phyloP scores from a whole-genome alignment of 2,797 vertebrate species.

The Astyanax mexicanus region DNA sequence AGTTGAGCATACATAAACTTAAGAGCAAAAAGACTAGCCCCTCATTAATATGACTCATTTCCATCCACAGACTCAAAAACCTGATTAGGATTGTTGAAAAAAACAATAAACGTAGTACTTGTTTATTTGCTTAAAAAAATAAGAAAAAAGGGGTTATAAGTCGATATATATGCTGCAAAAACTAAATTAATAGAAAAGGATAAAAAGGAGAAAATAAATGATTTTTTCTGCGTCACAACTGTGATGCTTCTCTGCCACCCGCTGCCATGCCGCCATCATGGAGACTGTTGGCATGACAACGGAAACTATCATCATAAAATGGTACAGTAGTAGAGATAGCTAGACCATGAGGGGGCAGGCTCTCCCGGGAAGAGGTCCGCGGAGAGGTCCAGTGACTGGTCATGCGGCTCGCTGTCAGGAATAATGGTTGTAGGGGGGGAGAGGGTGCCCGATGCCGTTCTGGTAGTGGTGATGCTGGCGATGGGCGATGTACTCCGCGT shows the following conservation, averaged over 20 bases:
- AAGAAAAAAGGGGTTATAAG: slow-evolving; percentile 63
- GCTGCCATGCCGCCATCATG: slow-evolving; percentile 90
- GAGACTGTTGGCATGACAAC: slow-evolving; percentile 89
- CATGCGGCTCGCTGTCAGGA: slow-evolving; percentile 99
- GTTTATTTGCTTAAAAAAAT: slow-evolving; percentile 67
- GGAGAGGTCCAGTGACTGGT: slow-evolving; percentile 99
- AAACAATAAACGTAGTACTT: slow-evolving; percentile 63
- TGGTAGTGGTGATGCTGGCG: slow-evolving; percentile 99
- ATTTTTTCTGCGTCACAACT: slow-evolving; percentile 80
- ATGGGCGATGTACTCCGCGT: slow-evolving; percentile 98
- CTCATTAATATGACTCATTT: slow-evolving; percentile 79
- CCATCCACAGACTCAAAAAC: slow-evolving; percentile 95
- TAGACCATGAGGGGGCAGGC: slow-evolving; percentile 99
- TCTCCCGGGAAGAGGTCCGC: slow-evolving; percentile 99
- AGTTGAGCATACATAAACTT: slow-evolving; percentile 78
- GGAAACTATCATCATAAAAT: slow-evolving; percentile 99
- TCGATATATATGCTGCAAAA: slow-evolving; percentile 88
- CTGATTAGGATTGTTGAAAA: slow-evolving; percentile 84
- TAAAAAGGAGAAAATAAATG: slow-evolving; percentile 75
- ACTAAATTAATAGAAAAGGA: slow-evolving; percentile 79
- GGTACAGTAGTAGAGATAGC: slow-evolving; percentile 99
- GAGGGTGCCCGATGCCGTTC: slow-evolving; percentile 98
- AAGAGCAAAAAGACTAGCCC: slow-evolving; percentile 70
- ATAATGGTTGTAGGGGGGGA: slow-evolving; percentile 99
- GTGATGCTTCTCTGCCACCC: slow-evolving; percentile 86